phyloP scores from a whole-genome alignment of 2,888 invertebrate genomes.

The Sthenelais limicola region DNA sequence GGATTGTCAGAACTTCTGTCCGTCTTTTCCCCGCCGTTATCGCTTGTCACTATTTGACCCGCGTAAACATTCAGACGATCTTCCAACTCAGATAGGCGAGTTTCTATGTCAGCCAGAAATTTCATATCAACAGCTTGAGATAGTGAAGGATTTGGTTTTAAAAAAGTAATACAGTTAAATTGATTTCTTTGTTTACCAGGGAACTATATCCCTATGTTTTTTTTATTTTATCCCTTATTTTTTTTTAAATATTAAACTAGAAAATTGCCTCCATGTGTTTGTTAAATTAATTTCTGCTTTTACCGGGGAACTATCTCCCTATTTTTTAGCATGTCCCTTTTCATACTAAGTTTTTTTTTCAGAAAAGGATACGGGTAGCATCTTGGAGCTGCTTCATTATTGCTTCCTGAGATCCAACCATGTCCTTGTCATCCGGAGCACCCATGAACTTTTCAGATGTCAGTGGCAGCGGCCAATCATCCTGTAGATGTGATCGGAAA shows the following conservation, averaged over 20 bases:
- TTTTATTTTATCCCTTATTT: too few relatives aligned
- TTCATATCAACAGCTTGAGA: slow-evolving; percentile 59
- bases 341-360: too few relatives aligned
- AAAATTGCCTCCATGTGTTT: too few relatives aligned
- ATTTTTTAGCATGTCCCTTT: neutral
- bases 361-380: slow-evolving; percentile 66
- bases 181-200: too few relatives aligned
- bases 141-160: too few relatives aligned
- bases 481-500: slow-evolving; percentile 2
- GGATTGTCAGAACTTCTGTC: slow-evolving; percentile 56
- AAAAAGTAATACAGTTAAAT: too few relatives aligned
- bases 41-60: slow-evolving; percentile 60
- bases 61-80: slow-evolving; percentile 60
- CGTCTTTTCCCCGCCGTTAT: slow-evolving; percentile 56
- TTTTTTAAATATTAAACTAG: too few relatives aligned
- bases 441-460: slow-evolving; percentile 64
- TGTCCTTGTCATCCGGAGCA: slow-evolving; percentile 58
- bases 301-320: neutral
- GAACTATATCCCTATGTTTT: too few relatives aligned
- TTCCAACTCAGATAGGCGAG: slow-evolving; percentile 57
- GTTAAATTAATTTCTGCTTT: too few relatives aligned
- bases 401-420: slow-evolving; percentile 62
- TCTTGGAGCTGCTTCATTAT: slow-evolving; percentile 60
- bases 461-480: slow-evolving; percentile 64
- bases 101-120: slow-evolving; percentile 60